phyloP scores from a whole-genome alignment of 2,797 vertebrate genomes.

The Scleropages formosus region DNA sequence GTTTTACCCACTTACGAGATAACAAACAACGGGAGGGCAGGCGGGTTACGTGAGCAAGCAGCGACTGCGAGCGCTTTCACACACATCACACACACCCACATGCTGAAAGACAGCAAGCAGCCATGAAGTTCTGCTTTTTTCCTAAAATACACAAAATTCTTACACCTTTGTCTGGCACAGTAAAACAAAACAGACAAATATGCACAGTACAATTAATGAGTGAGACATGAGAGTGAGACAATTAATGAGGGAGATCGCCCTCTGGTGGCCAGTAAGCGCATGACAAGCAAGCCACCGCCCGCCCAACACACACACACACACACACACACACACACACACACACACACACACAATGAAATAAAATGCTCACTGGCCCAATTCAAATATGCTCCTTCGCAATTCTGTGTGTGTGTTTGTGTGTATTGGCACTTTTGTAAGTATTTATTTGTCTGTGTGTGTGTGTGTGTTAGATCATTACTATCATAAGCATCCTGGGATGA shows the following conservation, averaged over 20 bases:
- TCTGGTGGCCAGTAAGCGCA: slow-evolving; percentile 1
- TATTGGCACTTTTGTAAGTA: background rate
- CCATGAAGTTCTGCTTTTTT: too few relatives aligned
- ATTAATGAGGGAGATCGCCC: background rate
- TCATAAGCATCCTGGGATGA: background rate
- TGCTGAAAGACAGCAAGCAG: too few relatives aligned
- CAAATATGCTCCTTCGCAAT: background rate
- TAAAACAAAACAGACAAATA: slow-evolving; percentile 8
- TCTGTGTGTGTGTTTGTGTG: background rate
- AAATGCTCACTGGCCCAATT: background rate
- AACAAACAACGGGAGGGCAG: too few relatives aligned
- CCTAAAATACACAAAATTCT: too few relatives aligned
- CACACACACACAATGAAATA: background rate
- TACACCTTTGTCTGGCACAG: background rate
- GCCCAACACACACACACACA: slow-evolving; percentile 14
- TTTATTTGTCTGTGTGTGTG: background rate
- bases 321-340: slow-evolving; percentile 5
- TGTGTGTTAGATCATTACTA: background rate
- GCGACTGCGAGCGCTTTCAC: too few relatives aligned
- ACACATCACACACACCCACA: too few relatives aligned
- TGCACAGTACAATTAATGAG: too few relatives aligned
- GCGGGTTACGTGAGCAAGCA: too few relatives aligned
- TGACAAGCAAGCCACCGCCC: background rate
- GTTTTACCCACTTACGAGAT: too few relatives aligned
- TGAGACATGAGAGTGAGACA: too few relatives aligned